A percentile compares a stretch with the other conserved stretches of the same genome.
Evolutionary conservation across 2,888 invertebrate species (phyloP).

Genomic region (Drosophila atripex): DNA sequence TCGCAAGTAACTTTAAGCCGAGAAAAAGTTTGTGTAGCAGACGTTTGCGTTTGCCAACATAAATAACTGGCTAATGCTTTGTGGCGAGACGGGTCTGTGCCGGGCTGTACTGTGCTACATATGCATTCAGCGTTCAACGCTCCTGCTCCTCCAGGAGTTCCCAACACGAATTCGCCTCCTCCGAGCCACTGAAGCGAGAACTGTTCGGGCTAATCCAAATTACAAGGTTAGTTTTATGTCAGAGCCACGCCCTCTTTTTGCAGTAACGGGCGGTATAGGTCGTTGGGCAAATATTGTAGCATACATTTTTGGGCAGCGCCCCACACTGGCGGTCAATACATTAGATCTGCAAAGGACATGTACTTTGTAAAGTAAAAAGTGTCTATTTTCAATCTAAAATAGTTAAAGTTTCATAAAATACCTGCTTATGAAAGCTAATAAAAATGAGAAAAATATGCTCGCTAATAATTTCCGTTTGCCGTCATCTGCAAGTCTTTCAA

Average conservation of each 20-base stretch:
- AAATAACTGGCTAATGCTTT: constrained; percentile 50
- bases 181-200: constrained; percentile 18
- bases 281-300: constrained; percentile 35
- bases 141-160: neutral
- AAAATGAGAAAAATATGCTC: neutral
- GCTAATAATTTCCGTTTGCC: neutral
- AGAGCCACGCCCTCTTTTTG: constrained; percentile 18
- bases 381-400: too few relatives aligned
- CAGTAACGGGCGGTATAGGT: neutral
- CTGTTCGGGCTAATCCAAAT: constrained; percentile 12
- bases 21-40: constrained; percentile 51
- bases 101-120: neutral
- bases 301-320: constrained; percentile 48
- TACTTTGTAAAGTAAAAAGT: too few relatives aligned
- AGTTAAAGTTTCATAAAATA: too few relatives aligned
- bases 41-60: constrained; percentile 48
- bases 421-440: neutral
- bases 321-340: neutral
- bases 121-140: constrained; percentile 26
- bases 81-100: constrained; percentile 21
- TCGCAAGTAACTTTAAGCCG: constrained; percentile 56
- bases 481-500: neutral
- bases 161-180: constrained; percentile 2
- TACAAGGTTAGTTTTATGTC: constrained; percentile 25
- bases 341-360: neutral